Evolutionary conservation across 2,113 vertebrate species (phyloP).

Genomic region (Eleginops maclovinus): DNA sequence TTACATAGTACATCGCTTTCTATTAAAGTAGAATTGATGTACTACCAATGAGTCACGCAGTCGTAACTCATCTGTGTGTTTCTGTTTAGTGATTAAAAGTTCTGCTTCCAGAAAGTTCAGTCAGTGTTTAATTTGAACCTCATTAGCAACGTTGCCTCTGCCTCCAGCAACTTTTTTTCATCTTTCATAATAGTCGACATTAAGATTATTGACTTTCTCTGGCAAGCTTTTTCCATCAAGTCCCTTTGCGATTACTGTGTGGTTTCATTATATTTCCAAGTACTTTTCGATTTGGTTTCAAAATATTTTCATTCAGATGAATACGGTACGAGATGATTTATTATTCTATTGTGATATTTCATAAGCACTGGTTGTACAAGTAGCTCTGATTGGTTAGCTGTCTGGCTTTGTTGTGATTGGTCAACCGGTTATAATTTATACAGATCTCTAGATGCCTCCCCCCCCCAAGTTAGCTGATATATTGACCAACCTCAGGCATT

Average conservation of each 20-base stretch:
- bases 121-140: conserved; percentile 31
- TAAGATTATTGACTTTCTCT: too few species aligned
- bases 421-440: too few species aligned
- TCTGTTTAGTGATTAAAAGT: neutral
- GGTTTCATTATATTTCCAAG: conserved; percentile 4
- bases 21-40: neutral
- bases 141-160: conserved; percentile 36
- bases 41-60: neutral
- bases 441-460: neutral
- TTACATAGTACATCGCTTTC: conserved; percentile 19
- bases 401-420: neutral
- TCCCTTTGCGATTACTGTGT: neutral
- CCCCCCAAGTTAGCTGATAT: neutral
- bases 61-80: neutral
- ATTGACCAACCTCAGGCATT: neutral
- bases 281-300: too few species aligned
- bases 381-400: neutral
- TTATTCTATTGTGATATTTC: neutral
- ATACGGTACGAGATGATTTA: neutral
- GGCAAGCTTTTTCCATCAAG: too few species aligned
- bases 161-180: neutral
- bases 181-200: neutral
- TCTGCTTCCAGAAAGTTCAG: conserved; percentile 16
- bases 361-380: neutral
- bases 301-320: too few species aligned